Evolutionary conservation across 2,113 vertebrate species (phyloP), one percentile per base, ranked within the genome.

Genomic region (Pelodiscus sinensis): DNA sequence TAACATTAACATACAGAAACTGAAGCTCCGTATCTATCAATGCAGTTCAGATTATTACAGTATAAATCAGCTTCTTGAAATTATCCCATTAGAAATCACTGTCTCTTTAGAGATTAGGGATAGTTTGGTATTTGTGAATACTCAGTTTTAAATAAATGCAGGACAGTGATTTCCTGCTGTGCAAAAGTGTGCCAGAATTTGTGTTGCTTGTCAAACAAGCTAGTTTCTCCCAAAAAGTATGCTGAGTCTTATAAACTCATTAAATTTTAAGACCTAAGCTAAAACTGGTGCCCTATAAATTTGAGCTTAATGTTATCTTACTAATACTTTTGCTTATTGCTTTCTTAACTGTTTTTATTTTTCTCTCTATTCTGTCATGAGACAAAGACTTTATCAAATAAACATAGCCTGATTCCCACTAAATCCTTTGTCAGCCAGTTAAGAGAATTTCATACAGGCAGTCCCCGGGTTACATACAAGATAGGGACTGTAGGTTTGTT

Each of bases 71-170:
- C 75, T 88, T 85, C 51, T 75, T 60, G 12, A 85, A 85, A 81
- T 4, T 57, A 24, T 16, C 22, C 80, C 78, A 58, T 12, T 18
- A 87, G 92, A 31, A 14, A 56, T 19, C 62, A 82, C 18, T 88
- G 78, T 81, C 31, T n/a, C 4, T 44, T 44, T 5, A 90, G 12
- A 19, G 15, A 84, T 55, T 79, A 81, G 15, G 91, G 21, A 90
- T 15, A 83, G 1, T 77, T 79, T 21, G 83, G 77, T n/a, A 87
- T 21, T 58, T 52, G 82, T 4, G 11, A 86, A 84, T 9, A 5
- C 31, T 87, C 18, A 4, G 25, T 84, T 91, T 95, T 44, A 95
- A 92, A 85, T 90, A 84, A 94, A 85, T 13, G n/a, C 31, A 31
- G 5, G 79, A 22, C 86, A 90, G 35, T 88, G 94, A 82, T 44